Conservation (phyloP, 2,113 vertebrate species). For the Spheniscus mendiculus region DNA sequence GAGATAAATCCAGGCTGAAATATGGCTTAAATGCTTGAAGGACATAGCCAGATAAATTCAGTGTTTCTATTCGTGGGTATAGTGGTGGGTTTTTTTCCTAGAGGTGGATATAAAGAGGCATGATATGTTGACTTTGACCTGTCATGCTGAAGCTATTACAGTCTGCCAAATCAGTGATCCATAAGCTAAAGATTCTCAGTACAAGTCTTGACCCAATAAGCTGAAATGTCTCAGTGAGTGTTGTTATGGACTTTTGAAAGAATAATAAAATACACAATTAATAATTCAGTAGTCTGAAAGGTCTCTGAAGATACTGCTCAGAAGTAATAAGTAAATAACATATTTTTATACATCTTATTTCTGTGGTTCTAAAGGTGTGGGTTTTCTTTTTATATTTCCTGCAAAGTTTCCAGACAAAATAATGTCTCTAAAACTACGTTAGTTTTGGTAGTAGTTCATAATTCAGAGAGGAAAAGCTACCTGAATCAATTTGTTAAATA, state of each 20-base stretch:
- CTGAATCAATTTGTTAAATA: not conserved
- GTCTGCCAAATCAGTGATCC: not conserved
- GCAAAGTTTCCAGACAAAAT: not conserved
- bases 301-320: not conserved
- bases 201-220: not conserved
- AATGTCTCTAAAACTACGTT: not conserved
- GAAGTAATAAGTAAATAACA: not conserved
- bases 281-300: constrained; percentile 42
- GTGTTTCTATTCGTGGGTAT: not conserved
- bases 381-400: not conserved
- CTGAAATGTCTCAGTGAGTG: constrained; percentile 26
- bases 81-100: not conserved
- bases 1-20: not conserved
- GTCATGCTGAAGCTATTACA: not conserved
- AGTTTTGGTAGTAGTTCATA: not conserved
- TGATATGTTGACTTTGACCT: not conserved
- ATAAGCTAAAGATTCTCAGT: not conserved
- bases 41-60: not conserved
- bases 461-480: not conserved
- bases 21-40: not conserved
- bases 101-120: not conserved
- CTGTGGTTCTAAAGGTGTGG: not conserved
- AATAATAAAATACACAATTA: constrained; percentile 36
- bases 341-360: not conserved
- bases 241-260: constrained; percentile 5